These are phyloP conservation scores for Tangara arthus DNA, from an alignment of 2,797 vertebrate genomes.

Conservation along the genomic window DNA sequence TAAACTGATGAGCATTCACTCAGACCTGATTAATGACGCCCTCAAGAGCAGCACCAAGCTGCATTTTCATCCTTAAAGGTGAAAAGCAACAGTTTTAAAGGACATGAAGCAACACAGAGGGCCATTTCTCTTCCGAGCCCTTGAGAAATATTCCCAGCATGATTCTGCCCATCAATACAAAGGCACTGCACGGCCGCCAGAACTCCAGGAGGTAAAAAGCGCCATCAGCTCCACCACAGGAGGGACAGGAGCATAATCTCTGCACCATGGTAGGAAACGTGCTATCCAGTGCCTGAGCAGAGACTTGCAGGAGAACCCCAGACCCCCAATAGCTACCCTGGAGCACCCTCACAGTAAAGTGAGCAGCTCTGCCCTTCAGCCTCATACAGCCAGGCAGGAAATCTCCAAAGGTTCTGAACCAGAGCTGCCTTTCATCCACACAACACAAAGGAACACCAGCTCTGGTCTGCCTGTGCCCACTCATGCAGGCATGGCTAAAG, in stretches of 20 bases:
- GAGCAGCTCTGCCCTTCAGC: background rate
- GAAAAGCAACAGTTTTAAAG: constrained; percentile 33
- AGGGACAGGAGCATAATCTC: background rate
- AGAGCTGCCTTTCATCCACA: background rate
- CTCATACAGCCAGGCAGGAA: background rate
- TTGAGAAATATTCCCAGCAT: background rate
- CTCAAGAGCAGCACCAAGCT: constrained; percentile 18
- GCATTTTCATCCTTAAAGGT: constrained; percentile 13
- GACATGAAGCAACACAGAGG: background rate
- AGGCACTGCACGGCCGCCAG: background rate
- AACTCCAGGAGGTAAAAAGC: background rate
- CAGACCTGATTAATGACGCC: constrained; percentile 32
- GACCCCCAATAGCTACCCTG: background rate
- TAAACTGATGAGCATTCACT: constrained; percentile 12
- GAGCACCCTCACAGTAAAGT: background rate
- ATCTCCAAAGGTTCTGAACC: background rate
- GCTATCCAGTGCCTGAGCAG: background rate
- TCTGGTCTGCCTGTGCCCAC: background rate
- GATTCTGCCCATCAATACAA: background rate
- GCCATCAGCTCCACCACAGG: background rate
- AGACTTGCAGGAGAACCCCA: background rate
- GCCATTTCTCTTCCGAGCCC: background rate
- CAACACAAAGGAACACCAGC: rapidly evolving
- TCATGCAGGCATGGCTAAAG: background rate
- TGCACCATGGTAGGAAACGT: background rate